phyloP scores from a whole-genome alignment of 2,113 vertebrate genomes.

The Vulpes vulpes region DNA sequence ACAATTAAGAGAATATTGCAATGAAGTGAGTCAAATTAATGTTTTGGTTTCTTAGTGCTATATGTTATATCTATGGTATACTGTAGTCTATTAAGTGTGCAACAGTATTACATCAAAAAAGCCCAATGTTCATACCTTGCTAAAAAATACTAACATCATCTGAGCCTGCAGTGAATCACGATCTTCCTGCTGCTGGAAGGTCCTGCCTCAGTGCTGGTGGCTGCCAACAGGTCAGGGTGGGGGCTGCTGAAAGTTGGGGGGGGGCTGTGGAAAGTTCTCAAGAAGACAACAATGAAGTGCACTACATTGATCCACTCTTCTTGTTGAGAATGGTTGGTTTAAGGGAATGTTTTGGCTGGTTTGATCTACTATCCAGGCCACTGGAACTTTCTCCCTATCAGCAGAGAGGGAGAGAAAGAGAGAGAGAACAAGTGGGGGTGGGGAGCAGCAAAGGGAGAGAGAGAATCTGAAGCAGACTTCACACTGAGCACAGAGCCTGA shows the following conservation, averaged over 20 bases:
- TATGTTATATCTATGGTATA: background rate
- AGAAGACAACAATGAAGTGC: background rate
- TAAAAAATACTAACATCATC: background rate
- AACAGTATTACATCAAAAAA: background rate
- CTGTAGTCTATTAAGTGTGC: background rate
- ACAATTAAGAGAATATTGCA: background rate
- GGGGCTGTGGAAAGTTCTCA: background rate
- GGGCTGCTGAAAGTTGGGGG: background rate
- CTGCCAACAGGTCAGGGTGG: rapidly evolving
- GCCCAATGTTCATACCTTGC: background rate
- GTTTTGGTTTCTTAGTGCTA: background rate
- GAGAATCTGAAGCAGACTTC: background rate
- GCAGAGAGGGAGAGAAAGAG: no score
- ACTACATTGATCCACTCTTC: background rate
- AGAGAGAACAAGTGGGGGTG: no score
- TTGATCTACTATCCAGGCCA: background rate
- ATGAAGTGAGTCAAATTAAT: background rate
- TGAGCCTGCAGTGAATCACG: background rate
- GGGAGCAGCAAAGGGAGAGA: background rate
- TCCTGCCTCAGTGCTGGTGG: background rate
- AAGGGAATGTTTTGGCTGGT: background rate
- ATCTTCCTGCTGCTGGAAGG: background rate
- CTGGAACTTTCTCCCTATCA: background rate
- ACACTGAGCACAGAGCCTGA: background rate
- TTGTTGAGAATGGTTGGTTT: background rate